Conservation (phyloP, 1,140 invertebrate species). For the Trigoniulus corallinus region DNA sequence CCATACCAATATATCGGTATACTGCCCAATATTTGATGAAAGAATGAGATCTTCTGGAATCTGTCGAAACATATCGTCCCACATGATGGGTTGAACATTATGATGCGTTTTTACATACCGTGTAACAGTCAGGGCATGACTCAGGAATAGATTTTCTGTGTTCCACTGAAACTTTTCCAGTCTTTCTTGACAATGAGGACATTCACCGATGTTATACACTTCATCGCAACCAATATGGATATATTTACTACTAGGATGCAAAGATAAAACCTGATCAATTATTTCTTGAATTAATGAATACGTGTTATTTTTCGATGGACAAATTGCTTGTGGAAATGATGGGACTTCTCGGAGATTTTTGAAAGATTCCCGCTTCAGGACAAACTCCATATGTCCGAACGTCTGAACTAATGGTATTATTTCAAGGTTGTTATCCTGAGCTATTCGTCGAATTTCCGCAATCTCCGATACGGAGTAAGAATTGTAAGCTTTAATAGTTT, state of each 20-base stretch:
- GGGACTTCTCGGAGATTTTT: constrained; percentile 34
- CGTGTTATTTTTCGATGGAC: constrained; percentile 30
- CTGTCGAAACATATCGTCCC: constrained; percentile 41
- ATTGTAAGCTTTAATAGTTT: constrained; percentile 38
- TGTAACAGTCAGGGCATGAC: constrained; percentile 30
- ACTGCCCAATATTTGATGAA: constrained; percentile 15
- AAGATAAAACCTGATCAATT: constrained; percentile 28
- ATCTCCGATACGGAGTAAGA: constrained; percentile 30
- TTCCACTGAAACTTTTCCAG: constrained; percentile 27
- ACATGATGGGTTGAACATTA: constrained; percentile 41
- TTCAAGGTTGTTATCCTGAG: constrained; percentile 26
- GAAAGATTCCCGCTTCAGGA: constrained; percentile 34
- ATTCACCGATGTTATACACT: constrained; percentile 29
- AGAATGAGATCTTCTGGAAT: constrained; percentile 17
- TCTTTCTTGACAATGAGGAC: constrained; percentile 25
- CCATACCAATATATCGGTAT: constrained; percentile 35
- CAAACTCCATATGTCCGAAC: constrained; percentile 40
- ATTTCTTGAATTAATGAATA: constrained; percentile 33
- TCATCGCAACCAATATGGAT: constrained; percentile 34
- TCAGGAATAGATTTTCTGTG: constrained; percentile 27
- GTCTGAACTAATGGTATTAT: constrained; percentile 41
- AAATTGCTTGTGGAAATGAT: constrained; percentile 32
- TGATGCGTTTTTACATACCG: constrained; percentile 27
- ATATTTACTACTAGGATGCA: constrained; percentile 24
- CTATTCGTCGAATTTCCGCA: constrained; percentile 20